Conservation (phyloP, 2,888 invertebrate genomes). For the Catocala nupta region DNA sequence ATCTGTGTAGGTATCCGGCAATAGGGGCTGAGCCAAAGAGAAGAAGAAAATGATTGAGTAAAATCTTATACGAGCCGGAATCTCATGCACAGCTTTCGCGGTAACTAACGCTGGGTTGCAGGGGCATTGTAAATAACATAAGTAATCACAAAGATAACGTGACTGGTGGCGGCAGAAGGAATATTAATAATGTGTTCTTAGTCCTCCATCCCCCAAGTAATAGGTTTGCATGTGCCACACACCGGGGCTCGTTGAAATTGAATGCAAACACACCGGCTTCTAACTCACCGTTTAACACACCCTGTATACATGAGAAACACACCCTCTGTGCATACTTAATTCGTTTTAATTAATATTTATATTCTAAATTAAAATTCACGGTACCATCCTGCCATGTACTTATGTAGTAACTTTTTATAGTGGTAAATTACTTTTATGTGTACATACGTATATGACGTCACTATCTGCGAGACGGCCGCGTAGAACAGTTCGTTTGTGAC, state of each 20-base stretch:
- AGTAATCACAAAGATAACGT: conserved; percentile 36
- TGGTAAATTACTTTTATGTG: too few species aligned
- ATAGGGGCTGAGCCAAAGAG: too few species aligned
- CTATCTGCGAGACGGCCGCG: too few species aligned
- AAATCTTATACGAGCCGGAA: too few species aligned
- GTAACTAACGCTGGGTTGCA: too few species aligned
- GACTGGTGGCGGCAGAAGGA: conserved; percentile 22
- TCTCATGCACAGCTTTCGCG: too few species aligned
- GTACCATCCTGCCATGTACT: neutral
- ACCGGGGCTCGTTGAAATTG: conserved; percentile 37
- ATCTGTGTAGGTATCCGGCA: too few species aligned
- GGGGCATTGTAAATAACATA: conserved; percentile 12
- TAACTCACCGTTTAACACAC: conserved; percentile 26
- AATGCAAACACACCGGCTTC: conserved; percentile 33
- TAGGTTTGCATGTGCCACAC: conserved; percentile 28
- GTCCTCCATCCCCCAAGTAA: conserved; percentile 35
- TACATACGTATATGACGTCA: too few species aligned
- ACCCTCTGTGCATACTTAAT: conserved; percentile 19
- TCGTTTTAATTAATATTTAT: conserved; percentile 31
- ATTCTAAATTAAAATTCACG: conserved; percentile 3
- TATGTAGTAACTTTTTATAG: neutral
- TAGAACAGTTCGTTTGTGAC: too few species aligned
- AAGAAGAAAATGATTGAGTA: too few species aligned
- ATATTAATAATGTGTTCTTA: conserved; percentile 43
- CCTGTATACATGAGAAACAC: conserved; percentile 15